Base-by-base conservation (phyloP, 2,113 vertebrate species). In the Psammodynastes pulverulentus region DNA sequence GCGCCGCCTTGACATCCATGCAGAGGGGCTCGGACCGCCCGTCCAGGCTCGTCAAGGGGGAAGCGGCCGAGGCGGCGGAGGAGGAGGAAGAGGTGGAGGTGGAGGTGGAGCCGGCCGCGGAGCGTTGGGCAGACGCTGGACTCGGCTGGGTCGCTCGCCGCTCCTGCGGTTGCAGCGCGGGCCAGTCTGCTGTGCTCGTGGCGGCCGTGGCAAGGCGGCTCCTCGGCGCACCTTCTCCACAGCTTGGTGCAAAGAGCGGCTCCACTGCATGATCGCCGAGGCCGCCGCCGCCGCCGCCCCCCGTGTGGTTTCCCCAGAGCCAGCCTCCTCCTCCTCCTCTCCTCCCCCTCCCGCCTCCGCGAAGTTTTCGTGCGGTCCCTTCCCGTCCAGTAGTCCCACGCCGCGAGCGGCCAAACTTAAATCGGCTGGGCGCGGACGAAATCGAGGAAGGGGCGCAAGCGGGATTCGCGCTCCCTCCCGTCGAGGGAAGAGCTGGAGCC, bases 1-100 rank as follows among this genome's bases (percentile, higher is more conserved):
- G 98, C 79, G 98, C 98, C 95, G 98, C 98, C 96, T 98, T 98
- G 96, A 98, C 97, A 97, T 98, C 97, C 98, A 98, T 98, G 96
- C 95, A 96, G 96, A 94, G 89, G 39, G 8, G 39, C 84, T 88
- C 92, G 95, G 96, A 96, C 95, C 87, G 95, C 95, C 85, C 46
- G 95, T 94, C 96, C 94, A 67, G 87, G 94, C 95, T 94, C 54
- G 53, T 90, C n/a, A 90, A 93, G 91, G 51, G 56, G 8, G 88
- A 9, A 58, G 85, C 85, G 93, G 54, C 21, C 94, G 46, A 92
- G 15, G 19, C 43, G 49, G 67, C 0, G 1, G 29, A 2, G 0
- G 54, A 29, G 52, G 45, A 15, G 23, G 29, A 3, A 1, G 46
- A 54, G 2, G 7, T 1, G 46, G 4, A 12, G 10, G 24, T 1